Base-by-base conservation (phyloP, 2,797 vertebrate genomes). In the Falco naumanni region DNA sequence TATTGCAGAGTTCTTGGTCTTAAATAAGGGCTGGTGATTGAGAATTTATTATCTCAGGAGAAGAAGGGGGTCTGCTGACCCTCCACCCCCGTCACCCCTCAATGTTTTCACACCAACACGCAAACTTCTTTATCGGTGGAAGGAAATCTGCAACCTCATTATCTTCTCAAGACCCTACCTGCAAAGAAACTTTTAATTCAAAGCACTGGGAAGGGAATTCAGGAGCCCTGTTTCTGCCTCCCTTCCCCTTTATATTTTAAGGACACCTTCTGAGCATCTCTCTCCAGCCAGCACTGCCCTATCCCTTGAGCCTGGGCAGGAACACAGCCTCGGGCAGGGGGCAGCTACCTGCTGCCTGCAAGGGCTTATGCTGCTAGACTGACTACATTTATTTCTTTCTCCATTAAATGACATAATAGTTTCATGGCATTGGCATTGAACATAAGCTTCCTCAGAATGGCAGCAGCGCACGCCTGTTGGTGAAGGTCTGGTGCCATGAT, bases 121-220 rank as follows among this genome's bases (percentile, higher is more conserved):
- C 85, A 80, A 94, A 93, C 85, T 91, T 89, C 84, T 90, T 43
- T 47, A 5, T 51, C 1, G 8, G 56, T 74, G n/a, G 69, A 82
- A 93, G 81, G 47, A 78, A 94, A 95, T 68, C 66, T 2, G 5
- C 69, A 83, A 69, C 54, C 68, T 80, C 31, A 12, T 93, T 94
- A 59, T 75, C 56, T 84, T 76, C 85, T 74, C 54, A 50, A 41
- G 60, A 59, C 18, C 47, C 33, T 82, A 71, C 61, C 74, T 94
- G 59, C 69, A 89, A 90, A 90, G 64, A 96, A 97, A 96, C 95
- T 97, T 97, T 84, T 69, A 86, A 87, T 89, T 78, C 47, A 48
- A 80, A 61, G 34, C 33, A 22, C 24, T 39, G 29, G 3, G 2
- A 80, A 51, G 16, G 39, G 15, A 72, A 54, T 59, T 28, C 37